Evolutionary conservation across 2,113 vertebrate species (phyloP), one percentile per base, ranked within the genome.

Genomic region (Garra rufa): DNA sequence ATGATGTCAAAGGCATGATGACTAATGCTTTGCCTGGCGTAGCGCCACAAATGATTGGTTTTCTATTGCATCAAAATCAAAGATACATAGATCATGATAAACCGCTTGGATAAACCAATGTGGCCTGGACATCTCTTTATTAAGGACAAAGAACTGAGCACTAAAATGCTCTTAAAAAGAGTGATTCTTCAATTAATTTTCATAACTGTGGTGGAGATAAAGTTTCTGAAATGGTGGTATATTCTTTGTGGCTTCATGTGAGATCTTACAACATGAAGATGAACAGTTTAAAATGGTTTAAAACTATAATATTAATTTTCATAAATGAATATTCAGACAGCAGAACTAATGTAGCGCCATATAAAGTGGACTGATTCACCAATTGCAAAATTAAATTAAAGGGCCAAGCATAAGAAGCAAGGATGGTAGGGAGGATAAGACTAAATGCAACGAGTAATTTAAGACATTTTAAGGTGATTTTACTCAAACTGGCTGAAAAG

Each of bases 71-170:
- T 94, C 92, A 95, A 93, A 94, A 95, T 94, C 93, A 92, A 88
- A 93, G 92, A 93, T 94, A 92, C 93, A 94, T 94, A 94, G 93
- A 95, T 95, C 94, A 93, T 93, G 93, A 95, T 95, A 93, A 95
- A 94, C 90, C 87, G 85, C 86, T 41, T 77, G 48, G 92, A 95
- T 94, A 93, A 95, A 94, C 91, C 88, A 86, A 87, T 71, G 88
- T 52, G 85, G 87, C 85, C 73, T 82, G 89, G 90, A 92, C 92
- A 87, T 89, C 87, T 89, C 91, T 92, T 93, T 91, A 90, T 93
- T 95, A 95, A 93, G 92, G 92, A 89, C 85, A 88, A 88, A 85
- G 88, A 89, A 61, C 73, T 55, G 38, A 71, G 67, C 83, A 48
- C 48, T 30, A 44, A 38, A 88, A 74, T 19, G 70, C 88, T 90